Evolutionary conservation across 2,888 invertebrate species (phyloP).

Genomic region (Hydrotaea cyrtoneurina): DNA sequence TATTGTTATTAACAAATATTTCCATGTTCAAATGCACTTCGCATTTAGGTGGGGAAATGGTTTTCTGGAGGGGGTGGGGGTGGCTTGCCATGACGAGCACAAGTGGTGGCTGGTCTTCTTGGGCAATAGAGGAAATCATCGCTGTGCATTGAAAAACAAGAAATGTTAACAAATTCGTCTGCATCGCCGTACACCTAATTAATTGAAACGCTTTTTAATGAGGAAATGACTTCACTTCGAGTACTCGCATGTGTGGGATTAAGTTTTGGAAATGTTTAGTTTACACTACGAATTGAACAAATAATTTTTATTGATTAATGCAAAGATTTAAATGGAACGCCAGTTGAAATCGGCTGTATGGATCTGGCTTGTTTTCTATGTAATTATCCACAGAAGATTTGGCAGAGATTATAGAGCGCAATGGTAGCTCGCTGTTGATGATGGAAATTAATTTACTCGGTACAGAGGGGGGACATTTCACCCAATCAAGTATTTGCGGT

Average conservation of each 20-base stretch:
- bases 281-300: not conserved
- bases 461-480: too few relatives aligned
- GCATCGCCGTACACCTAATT: not conserved
- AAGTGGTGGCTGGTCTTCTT: not conserved
- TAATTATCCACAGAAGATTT: too few relatives aligned
- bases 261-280: not conserved
- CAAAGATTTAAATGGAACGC: not conserved
- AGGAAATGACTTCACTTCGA: constrained; percentile 7
- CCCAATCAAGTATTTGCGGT: too few relatives aligned
- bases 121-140: constrained; percentile 17
- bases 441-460: too few relatives aligned
- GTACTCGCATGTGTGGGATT: constrained; percentile 9
- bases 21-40: constrained; percentile 51
- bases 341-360: too few relatives aligned
- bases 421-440: too few relatives aligned
- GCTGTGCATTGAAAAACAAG: not conserved
- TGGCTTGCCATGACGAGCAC: not conserved
- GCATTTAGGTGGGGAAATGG: constrained; percentile 22
- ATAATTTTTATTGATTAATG: not conserved
- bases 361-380: too few relatives aligned
- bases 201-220: constrained; percentile 9
- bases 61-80: not conserved
- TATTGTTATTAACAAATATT: constrained; percentile 62
- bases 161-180: not conserved
- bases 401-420: too few relatives aligned